Base-by-base conservation (phyloP, 2,797 vertebrate genomes). In the Odontamblyopus lacepedii region DNA sequence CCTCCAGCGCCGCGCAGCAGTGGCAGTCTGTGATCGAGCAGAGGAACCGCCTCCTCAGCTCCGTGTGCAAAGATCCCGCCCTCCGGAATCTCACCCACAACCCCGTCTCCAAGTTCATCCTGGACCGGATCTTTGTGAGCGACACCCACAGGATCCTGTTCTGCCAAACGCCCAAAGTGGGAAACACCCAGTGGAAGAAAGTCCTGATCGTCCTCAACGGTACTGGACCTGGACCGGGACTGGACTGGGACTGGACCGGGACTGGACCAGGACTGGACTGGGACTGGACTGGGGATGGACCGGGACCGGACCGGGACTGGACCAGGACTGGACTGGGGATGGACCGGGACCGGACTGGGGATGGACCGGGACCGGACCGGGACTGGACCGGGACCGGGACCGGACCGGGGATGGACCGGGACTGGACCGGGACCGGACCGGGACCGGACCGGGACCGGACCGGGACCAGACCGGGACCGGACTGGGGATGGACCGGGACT, bases 101-200 rank as follows among this genome's bases (percentile, higher is more conserved):
- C 1, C 71, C 93, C 1, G 80, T 99, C 90, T 95, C 92, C 88
- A 97, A 96, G 87, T 99, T 99, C 53, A 95, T 98, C 84, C 94
- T 99, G 77, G 96, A 99, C 87, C 96, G 98, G 73, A 98, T 99
- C 88, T 99, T 99, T 74, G 97, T 99, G 76, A 98, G 97, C 56
- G 97, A 99, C 93, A 98, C 97, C 82, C 96, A 98, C 92, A 96
- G 95, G 90, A 97, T 99, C 84, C 91, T 99, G 63, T 99, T 99
- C 91, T 99, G 98, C 92, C 98, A 99, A 92, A 99, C 97, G 0
- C 98, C 98, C 12, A 99, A 99, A 94, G 98, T 99, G 86, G 98
- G 98, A 74, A 99, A 99, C 92, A 99, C 97, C 0, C 98, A 99
- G 66, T 99, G 98, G 98, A 99, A 99, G 93, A 99, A 99, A 92